Evolutionary conservation across 2,888 invertebrate genomes (phyloP).

Genomic region (Polylopha cassiicola): DNA sequence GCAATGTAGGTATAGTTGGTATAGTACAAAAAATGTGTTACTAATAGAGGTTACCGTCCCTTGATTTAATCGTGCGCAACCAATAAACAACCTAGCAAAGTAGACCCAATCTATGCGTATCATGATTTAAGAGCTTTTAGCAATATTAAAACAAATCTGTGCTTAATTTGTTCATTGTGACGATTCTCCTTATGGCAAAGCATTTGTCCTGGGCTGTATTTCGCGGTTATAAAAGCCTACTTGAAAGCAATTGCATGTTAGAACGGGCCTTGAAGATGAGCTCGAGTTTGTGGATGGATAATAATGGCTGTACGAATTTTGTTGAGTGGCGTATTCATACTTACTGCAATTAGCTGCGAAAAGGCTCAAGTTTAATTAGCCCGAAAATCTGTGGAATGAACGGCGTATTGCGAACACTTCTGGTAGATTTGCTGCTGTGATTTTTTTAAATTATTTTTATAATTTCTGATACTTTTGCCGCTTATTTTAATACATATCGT

Average conservation of each 20-base stretch:
- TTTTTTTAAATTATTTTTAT: too few relatives aligned
- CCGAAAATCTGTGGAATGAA: background rate
- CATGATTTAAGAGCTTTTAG: slow-evolving; percentile 20
- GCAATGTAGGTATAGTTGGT: too few relatives aligned
- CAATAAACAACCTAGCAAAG: background rate
- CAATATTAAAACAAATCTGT: slow-evolving; percentile 19
- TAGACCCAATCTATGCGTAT: slow-evolving; percentile 2
- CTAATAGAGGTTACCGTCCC: too few relatives aligned
- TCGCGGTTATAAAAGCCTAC: slow-evolving; percentile 32
- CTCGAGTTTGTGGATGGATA: slow-evolving; percentile 17
- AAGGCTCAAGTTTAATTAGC: slow-evolving; percentile 5
- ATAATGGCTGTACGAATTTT: slow-evolving; percentile 18
- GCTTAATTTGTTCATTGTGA: slow-evolving; percentile 23
- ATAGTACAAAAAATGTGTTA: too few relatives aligned
- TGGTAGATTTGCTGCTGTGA: background rate
- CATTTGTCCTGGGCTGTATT: slow-evolving; percentile 31
- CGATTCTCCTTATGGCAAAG: slow-evolving; percentile 21
- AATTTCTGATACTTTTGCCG: too few relatives aligned
- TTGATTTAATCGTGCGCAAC: too few relatives aligned
- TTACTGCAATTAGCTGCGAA: slow-evolving; percentile 7
- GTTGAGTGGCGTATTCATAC: slow-evolving; percentile 17
- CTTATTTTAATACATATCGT: too few relatives aligned
- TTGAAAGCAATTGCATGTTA: slow-evolving; percentile 41
- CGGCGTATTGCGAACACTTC: background rate
- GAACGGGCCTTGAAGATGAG: slow-evolving; percentile 25